phyloP scores from a whole-genome alignment of 2,113 vertebrate species.

The Proteles cristata region DNA sequence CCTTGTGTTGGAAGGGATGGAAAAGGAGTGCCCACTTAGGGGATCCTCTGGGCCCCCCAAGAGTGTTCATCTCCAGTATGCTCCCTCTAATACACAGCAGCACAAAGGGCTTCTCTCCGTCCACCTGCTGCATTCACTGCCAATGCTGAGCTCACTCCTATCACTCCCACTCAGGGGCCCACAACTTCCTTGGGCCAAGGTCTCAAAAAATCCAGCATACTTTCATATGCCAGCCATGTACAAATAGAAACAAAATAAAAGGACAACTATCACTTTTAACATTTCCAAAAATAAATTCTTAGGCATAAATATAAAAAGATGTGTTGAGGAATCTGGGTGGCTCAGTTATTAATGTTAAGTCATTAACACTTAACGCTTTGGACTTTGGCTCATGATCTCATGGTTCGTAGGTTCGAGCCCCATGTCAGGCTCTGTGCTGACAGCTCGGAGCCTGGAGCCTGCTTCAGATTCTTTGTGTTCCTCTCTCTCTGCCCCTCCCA shows the following conservation, averaged over 20 bases:
- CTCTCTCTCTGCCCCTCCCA: too few relatives aligned
- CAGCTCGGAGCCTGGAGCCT: too few relatives aligned
- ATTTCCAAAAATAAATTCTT: neutral
- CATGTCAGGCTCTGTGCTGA: too few relatives aligned
- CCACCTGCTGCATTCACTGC: constrained; percentile 70
- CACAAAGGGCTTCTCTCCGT: constrained; percentile 73
- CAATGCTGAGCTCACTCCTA: constrained; percentile 63
- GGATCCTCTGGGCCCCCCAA: neutral
- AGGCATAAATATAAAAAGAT: neutral
- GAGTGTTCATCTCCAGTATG: neutral
- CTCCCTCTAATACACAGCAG: constrained; percentile 67
- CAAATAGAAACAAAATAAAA: neutral
- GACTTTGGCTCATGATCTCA: too few relatives aligned
- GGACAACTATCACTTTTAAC: neutral
- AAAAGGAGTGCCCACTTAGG: neutral
- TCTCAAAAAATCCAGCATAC: neutral
- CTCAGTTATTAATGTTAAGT: too few relatives aligned
- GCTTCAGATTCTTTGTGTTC: too few relatives aligned
- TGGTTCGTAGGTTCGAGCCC: too few relatives aligned
- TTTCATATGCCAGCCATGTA: neutral
- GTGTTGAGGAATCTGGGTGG: too few relatives aligned
- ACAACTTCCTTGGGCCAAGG: neutral
- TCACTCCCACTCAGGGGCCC: neutral
- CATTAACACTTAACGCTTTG: too few relatives aligned
- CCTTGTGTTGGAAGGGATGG: constrained; percentile 45